Conservation (phyloP, 1,140 invertebrate species). For the Leguminivora glycinivorella region DNA sequence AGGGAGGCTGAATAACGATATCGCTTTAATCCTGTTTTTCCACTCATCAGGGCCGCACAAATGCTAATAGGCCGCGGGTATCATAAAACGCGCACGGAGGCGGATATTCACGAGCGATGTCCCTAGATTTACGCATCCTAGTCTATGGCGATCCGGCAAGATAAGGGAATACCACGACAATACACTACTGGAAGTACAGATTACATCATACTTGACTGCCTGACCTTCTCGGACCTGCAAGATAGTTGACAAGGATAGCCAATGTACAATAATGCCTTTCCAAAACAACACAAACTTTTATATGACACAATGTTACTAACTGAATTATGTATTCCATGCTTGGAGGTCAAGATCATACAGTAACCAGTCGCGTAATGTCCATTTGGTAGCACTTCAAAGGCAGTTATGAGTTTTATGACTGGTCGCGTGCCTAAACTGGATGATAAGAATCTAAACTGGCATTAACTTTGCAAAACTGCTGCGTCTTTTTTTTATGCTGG, state of each 20-base stretch:
- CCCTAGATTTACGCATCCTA: slow-evolving; percentile 24
- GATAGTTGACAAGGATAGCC: no score
- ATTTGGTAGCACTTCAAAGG: slow-evolving; percentile 11
- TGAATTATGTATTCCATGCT: neutral
- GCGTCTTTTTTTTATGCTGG: neutral
- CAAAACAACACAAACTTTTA: no score
- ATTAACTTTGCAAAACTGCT: neutral
- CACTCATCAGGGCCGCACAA: neutral
- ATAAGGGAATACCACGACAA: slow-evolving; percentile 6
- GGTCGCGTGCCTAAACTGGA: neutral
- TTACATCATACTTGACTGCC: neutral
- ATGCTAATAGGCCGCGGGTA: slow-evolving; percentile 22
- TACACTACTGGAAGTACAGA: slow-evolving; percentile 1
- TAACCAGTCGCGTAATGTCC: neutral
- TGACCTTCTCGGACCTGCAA: no score
- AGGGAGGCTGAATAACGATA: slow-evolving; percentile 2
- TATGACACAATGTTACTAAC: no score
- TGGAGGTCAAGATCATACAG: neutral
- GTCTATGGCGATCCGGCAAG: neutral
- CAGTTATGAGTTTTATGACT: neutral
- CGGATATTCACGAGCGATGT: slow-evolving; percentile 5
- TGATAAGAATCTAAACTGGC: slow-evolving; percentile 5
- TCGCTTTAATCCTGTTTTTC: slow-evolving; percentile 19
- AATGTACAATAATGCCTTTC: no score
- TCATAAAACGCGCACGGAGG: slow-evolving; percentile 10